Base-by-base conservation (phyloP, 2,113 vertebrate species). In the Uropsilus gracilis region DNA sequence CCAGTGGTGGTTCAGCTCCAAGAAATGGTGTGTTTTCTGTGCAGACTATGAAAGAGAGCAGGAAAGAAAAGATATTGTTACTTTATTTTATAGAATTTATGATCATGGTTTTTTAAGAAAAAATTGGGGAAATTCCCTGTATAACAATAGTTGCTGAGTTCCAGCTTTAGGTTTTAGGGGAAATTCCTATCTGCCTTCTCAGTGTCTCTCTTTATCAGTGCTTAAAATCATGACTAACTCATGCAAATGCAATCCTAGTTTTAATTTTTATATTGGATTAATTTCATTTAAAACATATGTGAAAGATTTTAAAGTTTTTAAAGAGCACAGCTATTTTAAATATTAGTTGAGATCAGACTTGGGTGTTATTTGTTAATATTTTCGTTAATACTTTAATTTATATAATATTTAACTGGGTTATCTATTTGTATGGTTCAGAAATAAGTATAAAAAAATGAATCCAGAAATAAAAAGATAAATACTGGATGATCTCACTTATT, bases 381-480 rank as follows among this genome's bases (percentile, higher is more conserved):
- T 93, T 85, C 90, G 66, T 64, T 91, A 48, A 57, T 73, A 73
- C 85, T 88, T 93, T 85, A 94, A 50, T 69, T 81, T 93, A 46
- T 48, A 20, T 83, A 34, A 17, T 44, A 73, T 93, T 63, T 55
- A 50, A 46, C 16, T 57, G 42, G 13, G 16, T 50, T 34, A 57
- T 76, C 20, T 9, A 85, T 76, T 81, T 50, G 24, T 30, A 73
- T 68, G 22, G 34, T 69, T 94, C n/a, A 80, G 59, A 88, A 82
- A 50, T 66, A 22, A 32, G n/a, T 32, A 18, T 78, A 57, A 88
- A 88, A 83, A 48, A n/a, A n/a, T n/a, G n/a, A n/a, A n/a, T n/a
- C n/a, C n/a, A n/a, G n/a, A n/a, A n/a, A n/a, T n/a, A n/a, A n/a
- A n/a, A n/a, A n/a, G n/a, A n/a, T n/a, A n/a, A n/a, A n/a, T n/a